Conservation (phyloP, 2,113 vertebrate species). For the Catagonus wagneri region DNA sequence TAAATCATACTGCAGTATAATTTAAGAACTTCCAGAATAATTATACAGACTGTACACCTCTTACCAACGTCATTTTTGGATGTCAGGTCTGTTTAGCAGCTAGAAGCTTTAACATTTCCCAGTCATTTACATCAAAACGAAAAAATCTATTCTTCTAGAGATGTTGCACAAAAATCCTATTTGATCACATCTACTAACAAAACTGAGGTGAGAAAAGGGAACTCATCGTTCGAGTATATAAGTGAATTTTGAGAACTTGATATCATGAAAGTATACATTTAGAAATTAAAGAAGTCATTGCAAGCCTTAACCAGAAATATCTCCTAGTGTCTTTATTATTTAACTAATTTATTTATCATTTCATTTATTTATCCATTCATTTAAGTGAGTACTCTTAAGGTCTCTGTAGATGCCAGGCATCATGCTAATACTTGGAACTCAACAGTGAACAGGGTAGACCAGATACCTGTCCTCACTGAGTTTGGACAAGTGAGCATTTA, state of each 20-base stretch:
- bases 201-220: neutral
- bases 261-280: constrained; percentile 8
- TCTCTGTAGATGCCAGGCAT: neutral
- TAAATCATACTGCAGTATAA: neutral
- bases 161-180: neutral
- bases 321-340: neutral
- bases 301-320: neutral
- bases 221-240: neutral
- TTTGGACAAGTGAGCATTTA: neutral
- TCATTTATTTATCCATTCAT: neutral
- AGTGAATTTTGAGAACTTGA: constrained; percentile 22
- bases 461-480: neutral
- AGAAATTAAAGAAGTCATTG: neutral
- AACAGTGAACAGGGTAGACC: neutral
- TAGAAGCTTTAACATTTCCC: neutral
- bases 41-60: neutral
- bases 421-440: neutral
- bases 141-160: constrained; percentile 36
- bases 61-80: neutral
- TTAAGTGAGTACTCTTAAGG: neutral
- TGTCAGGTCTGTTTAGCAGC: neutral
- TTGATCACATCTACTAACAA: neutral
- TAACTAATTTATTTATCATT: neutral
- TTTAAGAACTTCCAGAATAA: neutral
- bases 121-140: neutral